Conservation (phyloP, 2,888 invertebrate genomes). For the Eretmocerus hayati region DNA sequence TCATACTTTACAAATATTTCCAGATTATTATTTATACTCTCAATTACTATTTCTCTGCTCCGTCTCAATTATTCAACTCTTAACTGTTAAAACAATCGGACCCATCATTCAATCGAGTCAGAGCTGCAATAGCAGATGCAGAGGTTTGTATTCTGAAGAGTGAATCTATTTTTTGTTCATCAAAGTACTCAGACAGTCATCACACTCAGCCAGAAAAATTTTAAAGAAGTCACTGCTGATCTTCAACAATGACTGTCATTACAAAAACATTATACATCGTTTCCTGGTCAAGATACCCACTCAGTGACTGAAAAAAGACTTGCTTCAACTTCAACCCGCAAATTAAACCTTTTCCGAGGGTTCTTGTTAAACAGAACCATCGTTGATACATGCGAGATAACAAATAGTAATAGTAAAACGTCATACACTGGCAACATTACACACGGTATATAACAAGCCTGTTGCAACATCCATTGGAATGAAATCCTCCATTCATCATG, state of each 20-base stretch:
- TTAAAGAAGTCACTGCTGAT: background rate
- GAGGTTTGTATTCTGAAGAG: constrained; percentile 10
- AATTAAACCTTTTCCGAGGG: no score
- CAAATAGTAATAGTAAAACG: constrained; percentile 23
- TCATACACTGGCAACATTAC: constrained; percentile 23
- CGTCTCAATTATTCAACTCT: constrained; percentile 16
- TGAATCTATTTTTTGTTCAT: constrained; percentile 10
- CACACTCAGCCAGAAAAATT: background rate
- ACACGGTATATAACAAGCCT: constrained; percentile 23
- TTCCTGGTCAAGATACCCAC: constrained; percentile 1
- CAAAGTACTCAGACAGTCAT: no score
- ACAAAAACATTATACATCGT: constrained; percentile 11
- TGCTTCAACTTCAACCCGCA: no score
- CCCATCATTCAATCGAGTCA: no score
- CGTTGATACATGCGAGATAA: constrained; percentile 18
- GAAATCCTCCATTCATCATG: constrained; percentile 17
- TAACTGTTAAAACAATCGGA: constrained; percentile 19
- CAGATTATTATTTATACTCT: constrained; percentile 22
- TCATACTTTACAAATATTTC: constrained; percentile 30
- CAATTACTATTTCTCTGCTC: constrained; percentile 16
- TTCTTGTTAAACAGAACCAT: constrained; percentile 19
- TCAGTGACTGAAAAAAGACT: no score
- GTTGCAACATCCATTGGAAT: constrained; percentile 18
- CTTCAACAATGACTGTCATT: constrained; percentile 7
- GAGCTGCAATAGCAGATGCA: constrained; percentile 11